phyloP scores from a whole-genome alignment of 2,888 invertebrate genomes.

The Pogonocherus hispidulus region DNA sequence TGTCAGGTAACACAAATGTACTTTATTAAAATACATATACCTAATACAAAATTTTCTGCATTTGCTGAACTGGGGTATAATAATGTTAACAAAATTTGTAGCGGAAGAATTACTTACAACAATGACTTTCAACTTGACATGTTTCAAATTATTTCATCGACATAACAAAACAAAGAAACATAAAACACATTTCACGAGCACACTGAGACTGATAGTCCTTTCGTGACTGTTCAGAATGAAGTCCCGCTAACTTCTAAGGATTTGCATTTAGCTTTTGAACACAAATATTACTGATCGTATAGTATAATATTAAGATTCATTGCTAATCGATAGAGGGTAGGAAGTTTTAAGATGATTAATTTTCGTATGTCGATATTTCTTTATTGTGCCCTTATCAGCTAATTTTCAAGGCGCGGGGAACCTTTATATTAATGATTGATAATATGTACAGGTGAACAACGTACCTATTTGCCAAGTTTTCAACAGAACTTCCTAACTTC shows the following conservation, averaged over 20 bases:
- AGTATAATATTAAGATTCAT: conserved; percentile 57
- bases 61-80: no score
- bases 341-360: conserved; percentile 43
- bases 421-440: neutral
- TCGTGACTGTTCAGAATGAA: conserved; percentile 56
- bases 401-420: conserved; percentile 36
- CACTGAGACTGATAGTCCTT: conserved; percentile 30
- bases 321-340: conserved; percentile 57
- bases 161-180: neutral
- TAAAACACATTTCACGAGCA: conserved; percentile 10
- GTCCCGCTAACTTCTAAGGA: conserved; percentile 57
- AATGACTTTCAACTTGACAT: neutral
- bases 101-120: neutral
- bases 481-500: no score
- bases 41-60: no score
- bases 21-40: no score
- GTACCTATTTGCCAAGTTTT: no score
- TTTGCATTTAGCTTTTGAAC: conserved; percentile 59
- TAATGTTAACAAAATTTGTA: no score
- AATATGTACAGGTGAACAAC: no score
- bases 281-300: conserved; percentile 49
- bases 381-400: conserved; percentile 24
- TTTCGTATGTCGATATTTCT: conserved; percentile 29
- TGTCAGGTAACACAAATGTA: no score
- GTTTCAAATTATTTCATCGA: no score